These are phyloP conservation scores for Drosophila bunnanda DNA, from an alignment of 2,888 invertebrate species.

Conservation along the genomic window DNA sequence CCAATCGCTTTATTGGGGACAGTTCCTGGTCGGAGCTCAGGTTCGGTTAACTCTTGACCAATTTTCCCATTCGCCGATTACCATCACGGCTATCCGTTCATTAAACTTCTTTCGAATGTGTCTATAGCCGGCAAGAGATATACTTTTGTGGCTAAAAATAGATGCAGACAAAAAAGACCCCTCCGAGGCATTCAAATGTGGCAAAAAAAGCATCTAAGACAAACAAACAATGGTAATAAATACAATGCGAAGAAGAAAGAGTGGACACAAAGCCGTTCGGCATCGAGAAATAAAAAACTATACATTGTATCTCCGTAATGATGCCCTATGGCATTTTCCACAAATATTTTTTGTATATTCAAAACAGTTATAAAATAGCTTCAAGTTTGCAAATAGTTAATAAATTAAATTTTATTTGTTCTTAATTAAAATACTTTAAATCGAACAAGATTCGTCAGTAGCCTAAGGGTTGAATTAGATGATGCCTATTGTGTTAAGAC, in stretches of 20 bases:
- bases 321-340: slow-evolving; percentile 44
- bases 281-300: slow-evolving; percentile 18
- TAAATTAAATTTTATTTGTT: not conserved
- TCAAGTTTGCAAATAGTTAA: not conserved
- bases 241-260: slow-evolving; percentile 49
- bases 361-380: not conserved
- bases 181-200: slow-evolving; percentile 36
- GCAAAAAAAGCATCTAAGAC: slow-evolving; percentile 39
- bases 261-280: slow-evolving; percentile 44
- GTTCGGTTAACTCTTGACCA: slow-evolving; percentile 43
- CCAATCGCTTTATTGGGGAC: slow-evolving; percentile 38
- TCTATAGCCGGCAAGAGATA: slow-evolving; percentile 25
- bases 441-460: no score
- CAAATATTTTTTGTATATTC: not conserved
- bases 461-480: not conserved
- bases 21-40: slow-evolving; percentile 27
- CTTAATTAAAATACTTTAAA: not conserved
- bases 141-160: slow-evolving; percentile 39
- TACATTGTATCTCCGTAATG: slow-evolving; percentile 34
- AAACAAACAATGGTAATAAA: slow-evolving; percentile 54
- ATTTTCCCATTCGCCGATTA: slow-evolving; percentile 32
- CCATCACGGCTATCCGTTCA: slow-evolving; percentile 41
- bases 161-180: slow-evolving; percentile 20
- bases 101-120: slow-evolving; percentile 42
- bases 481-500: not conserved